Percentiles rank a stretch among this genome's conserved stretches.
Evolutionary conservation across 2,113 vertebrate species (phyloP).

Genomic region (Cepphus grylle): DNA sequence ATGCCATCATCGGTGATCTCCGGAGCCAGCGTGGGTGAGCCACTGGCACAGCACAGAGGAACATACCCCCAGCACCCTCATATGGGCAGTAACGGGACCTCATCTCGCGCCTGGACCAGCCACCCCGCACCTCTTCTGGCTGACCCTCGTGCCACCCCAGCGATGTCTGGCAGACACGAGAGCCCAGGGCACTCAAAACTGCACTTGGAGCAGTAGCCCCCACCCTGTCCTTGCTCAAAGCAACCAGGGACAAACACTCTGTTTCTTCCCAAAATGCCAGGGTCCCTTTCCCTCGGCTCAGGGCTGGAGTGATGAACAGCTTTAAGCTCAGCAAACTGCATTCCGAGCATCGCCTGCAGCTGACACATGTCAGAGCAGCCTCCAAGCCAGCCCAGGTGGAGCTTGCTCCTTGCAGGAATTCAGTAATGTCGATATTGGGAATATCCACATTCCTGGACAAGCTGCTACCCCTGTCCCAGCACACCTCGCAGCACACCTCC

Average conservation of each 20-base stretch:
- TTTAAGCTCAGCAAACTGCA: fast-evolving
- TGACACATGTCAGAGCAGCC: neutral
- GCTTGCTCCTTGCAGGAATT: neutral
- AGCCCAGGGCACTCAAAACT: neutral
- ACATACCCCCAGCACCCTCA: neutral
- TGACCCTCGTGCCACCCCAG: neutral
- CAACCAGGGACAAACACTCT: too few species aligned
- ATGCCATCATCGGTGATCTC: neutral
- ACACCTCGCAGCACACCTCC: neutral
- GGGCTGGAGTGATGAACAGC: neutral
- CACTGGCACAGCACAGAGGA: neutral
- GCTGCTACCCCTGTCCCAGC: neutral
- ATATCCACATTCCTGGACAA: neutral
- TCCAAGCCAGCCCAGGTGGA: fast-evolving
- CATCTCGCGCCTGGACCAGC: neutral
- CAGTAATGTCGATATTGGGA: neutral
- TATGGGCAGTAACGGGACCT: neutral
- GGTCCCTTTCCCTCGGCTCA: neutral
- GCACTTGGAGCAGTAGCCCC: neutral
- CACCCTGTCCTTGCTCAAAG: neutral
- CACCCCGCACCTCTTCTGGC: neutral
- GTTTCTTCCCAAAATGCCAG: neutral
- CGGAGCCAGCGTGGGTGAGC: neutral
- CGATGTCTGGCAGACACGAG: fast-evolving
- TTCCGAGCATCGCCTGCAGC: neutral